Evolutionary conservation across 2,888 invertebrate species (phyloP).

Genomic region (Pediacus dermestoides): DNA sequence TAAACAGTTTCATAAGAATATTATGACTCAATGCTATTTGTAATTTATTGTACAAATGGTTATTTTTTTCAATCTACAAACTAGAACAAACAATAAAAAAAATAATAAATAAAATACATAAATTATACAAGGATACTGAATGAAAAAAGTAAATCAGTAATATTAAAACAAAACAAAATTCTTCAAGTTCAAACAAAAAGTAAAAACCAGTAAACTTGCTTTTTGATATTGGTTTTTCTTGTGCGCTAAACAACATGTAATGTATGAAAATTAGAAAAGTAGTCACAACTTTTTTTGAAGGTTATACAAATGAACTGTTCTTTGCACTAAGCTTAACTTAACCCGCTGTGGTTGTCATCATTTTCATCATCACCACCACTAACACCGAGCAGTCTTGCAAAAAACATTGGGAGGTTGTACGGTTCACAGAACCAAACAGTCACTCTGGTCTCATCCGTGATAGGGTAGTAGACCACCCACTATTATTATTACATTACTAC

Average conservation of each 20-base stretch:
- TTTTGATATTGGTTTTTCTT: too few species aligned
- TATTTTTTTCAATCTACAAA: constrained; percentile 27
- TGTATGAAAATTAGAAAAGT: constrained; percentile 48
- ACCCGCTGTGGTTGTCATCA: constrained; percentile 33
- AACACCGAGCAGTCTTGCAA: constrained; percentile 39
- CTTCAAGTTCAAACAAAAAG: too few species aligned
- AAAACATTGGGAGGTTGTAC: constrained; percentile 30
- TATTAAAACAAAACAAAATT: too few species aligned
- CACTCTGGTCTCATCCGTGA: constrained; percentile 45
- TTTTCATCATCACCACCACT: too few species aligned
- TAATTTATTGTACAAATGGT: constrained; percentile 33
- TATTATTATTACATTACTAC: constrained; percentile 33
- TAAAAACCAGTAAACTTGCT: too few species aligned
- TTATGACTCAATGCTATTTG: constrained; percentile 32
- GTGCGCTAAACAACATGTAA: constrained; percentile 42
- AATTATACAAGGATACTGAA: constrained; percentile 31
- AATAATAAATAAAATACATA: constrained; percentile 39
- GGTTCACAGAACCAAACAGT: constrained; percentile 49
- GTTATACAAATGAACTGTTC: constrained; percentile 29
- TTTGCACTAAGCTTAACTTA: constrained; percentile 34
- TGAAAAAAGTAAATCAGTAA: too few species aligned
- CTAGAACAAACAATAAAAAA: constrained; percentile 32
- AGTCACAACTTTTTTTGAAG: constrained; percentile 38
- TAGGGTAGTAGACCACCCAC: constrained; percentile 46
- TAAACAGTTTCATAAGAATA: too few species aligned